Evolutionary conservation across 1,140 invertebrate genomes (phyloP), one percentile per base, ranked within the genome.

Genomic region (Tachypleus tridentatus): DNA sequence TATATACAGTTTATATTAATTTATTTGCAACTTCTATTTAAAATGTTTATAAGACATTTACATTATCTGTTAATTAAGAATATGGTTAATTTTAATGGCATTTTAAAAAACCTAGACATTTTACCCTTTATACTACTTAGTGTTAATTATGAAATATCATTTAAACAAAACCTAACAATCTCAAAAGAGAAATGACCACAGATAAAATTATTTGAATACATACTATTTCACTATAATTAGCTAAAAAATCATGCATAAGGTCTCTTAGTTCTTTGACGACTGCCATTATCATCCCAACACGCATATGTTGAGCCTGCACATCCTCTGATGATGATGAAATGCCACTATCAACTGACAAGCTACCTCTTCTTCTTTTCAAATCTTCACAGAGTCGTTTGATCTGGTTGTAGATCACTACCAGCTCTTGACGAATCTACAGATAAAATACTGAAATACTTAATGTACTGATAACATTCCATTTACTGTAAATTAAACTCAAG

Each of bases 391-490:
- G 67, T 9, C 72, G 72, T 63, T 77, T 70, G 9, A 82, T 69
- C 63, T 79, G 74, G 47, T 78, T 74, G 65, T 78, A 79, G 5
- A 78, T 75, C 56, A 76, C 74, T 57, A 79, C 74, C 4, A 81
- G 73, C 72, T 82, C 81, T 69, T 79, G 73, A 66, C 77, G 77
- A 11, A 82, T 66, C 79, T 29, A 29, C 29, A 29, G 2, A 29
- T 29, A 29, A 29, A 29, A 29, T 29, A 29, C 29, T 29, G 29
- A 29, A 29, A 29, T 29, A 29, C 29, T 29, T 29, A 29, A 29
- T 29, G 29, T 29, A 29, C 29, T 29, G 29, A 29, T 29, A 29
- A 29, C 29, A 29, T 29, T 29, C 29, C 29, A 29, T 29, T 29
- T 29, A 29, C 29, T 29, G 29, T 29, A 29, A 29, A 29, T 29